Evolutionary conservation across 2,113 vertebrate genomes (phyloP).

Genomic region (Oreocharis arfaki): DNA sequence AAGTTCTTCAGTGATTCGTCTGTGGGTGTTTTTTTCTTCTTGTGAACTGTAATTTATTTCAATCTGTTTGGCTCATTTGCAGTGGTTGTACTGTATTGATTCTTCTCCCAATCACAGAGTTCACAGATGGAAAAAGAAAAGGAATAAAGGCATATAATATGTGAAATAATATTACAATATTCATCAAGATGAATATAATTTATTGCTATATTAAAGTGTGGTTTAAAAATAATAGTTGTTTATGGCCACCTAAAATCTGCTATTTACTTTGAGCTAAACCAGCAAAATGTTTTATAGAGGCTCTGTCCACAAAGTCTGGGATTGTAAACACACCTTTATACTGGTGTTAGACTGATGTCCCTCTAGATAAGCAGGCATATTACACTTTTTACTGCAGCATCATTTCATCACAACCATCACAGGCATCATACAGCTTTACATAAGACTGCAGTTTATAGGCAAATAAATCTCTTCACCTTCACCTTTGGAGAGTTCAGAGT

Average conservation of each 20-base stretch:
- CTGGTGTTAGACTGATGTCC: background rate
- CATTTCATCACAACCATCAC: background rate
- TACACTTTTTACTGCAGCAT: background rate
- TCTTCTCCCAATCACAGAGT: background rate
- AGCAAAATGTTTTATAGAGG: background rate
- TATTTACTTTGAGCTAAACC: background rate
- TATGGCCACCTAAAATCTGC: background rate
- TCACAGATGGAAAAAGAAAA: background rate
- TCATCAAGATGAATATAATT: background rate
- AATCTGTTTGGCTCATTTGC: background rate
- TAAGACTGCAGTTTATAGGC: background rate
- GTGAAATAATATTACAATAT: background rate
- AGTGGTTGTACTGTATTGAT: background rate
- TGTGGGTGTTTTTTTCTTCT: background rate
- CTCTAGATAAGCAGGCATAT: background rate
- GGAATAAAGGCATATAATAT: background rate
- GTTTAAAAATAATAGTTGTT: background rate
- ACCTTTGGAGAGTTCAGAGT: background rate
- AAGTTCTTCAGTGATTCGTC: background rate
- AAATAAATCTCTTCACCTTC: background rate
- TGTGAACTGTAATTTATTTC: background rate
- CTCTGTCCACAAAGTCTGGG: background rate
- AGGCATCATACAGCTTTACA: background rate
- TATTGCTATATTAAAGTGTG: background rate
- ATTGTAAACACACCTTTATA: background rate